phyloP scores from a whole-genome alignment of 2,113 vertebrate species.

The Tricholaema leucomelas region DNA sequence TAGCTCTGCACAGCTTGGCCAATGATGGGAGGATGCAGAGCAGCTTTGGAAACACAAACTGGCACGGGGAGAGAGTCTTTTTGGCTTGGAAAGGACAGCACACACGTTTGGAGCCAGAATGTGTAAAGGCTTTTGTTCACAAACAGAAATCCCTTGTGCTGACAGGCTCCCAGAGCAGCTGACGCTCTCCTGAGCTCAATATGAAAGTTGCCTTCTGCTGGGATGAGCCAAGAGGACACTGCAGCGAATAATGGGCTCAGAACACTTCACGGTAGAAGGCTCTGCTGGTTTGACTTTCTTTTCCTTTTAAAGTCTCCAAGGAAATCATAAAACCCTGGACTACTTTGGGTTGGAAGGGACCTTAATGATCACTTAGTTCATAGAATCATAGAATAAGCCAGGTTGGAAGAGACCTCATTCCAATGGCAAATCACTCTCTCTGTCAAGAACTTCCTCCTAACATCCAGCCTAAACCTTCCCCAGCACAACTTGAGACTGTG shows the following conservation, averaged over 20 bases:
- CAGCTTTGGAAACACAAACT: constrained; percentile 65
- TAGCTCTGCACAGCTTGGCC: constrained; percentile 49
- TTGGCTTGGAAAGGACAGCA: constrained; percentile 46
- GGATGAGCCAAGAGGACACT: background rate
- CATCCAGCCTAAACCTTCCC: no score
- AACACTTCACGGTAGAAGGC: background rate
- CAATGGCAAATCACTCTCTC: no score
- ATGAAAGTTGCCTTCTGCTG: constrained; percentile 50
- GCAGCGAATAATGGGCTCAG: background rate
- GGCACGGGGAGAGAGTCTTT: constrained; percentile 39
- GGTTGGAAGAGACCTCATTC: no score
- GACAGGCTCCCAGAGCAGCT: constrained; percentile 45
- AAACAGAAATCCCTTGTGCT: constrained; percentile 71
- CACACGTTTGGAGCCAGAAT: constrained; percentile 56
- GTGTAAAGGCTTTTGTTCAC: constrained; percentile 69
- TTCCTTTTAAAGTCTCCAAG: background rate
- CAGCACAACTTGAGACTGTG: no score
- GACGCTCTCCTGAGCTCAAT: constrained; percentile 30
- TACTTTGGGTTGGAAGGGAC: no score
- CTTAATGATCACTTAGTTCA: no score
- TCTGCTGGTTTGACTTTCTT: background rate
- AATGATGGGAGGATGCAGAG: constrained; percentile 47
- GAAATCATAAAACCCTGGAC: background rate
- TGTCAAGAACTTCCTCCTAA: no score
- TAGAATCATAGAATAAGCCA: no score